These are phyloP conservation scores for Pyxicephalus adspersus DNA, from an alignment of 2,113 vertebrate genomes.

Conservation along the genomic window DNA sequence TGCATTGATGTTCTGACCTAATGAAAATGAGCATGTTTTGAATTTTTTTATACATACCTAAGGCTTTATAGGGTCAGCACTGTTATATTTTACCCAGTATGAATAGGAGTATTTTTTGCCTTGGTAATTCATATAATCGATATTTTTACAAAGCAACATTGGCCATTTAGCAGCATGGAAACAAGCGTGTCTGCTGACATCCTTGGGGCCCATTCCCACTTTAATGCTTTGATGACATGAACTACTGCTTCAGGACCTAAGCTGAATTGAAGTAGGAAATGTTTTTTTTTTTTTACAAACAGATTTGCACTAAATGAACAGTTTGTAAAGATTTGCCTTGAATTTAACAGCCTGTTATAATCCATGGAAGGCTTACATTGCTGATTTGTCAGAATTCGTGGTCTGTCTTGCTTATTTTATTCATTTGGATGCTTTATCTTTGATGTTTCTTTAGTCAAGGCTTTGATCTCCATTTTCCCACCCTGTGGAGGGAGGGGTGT, in stretches of 20 bases:
- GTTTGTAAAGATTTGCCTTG: not conserved
- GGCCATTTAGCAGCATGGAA: not conserved
- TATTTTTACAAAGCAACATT: not conserved
- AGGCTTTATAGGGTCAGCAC: too few species aligned
- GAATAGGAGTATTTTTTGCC: not conserved
- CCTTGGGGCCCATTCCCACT: too few species aligned
- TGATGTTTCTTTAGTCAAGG: conserved; percentile 19
- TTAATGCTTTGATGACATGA: too few species aligned
- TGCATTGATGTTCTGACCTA: too few species aligned
- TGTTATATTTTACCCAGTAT: too few species aligned
- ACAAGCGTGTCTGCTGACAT: not conserved
- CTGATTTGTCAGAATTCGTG: not conserved
- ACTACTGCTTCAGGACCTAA: too few species aligned
- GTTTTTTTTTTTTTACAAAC: too few species aligned
- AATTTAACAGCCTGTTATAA: conserved; percentile 8
- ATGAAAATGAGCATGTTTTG: too few species aligned
- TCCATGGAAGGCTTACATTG: not conserved
- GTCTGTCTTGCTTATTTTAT: conserved; percentile 8
- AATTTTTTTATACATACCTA: too few species aligned
- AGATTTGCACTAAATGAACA: not conserved
- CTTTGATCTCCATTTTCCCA: conserved; percentile 46
- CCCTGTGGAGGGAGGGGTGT: conserved; percentile 17
- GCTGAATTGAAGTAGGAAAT: too few species aligned
- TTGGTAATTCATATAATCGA: not conserved
- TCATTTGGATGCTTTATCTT: conserved; percentile 17